Conservation (phyloP, 1,140 invertebrate genomes). For the Camponotus pennsylvanicus region DNA sequence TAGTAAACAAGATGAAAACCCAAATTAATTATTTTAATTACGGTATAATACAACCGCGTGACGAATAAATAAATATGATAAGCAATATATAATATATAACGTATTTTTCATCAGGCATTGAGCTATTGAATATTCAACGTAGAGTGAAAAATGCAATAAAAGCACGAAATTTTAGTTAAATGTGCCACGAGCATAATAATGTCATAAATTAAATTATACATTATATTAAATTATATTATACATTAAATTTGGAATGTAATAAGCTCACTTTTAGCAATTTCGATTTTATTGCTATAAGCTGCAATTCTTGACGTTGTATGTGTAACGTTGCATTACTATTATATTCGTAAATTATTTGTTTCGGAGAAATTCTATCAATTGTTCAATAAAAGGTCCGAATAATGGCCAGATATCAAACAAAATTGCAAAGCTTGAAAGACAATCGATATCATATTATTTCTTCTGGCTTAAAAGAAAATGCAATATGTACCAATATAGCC, state of each 20-base stretch:
- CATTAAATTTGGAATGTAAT: slow-evolving; percentile 42
- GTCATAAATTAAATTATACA: neutral
- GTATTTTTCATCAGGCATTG: neutral
- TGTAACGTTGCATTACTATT: neutral
- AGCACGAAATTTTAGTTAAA: slow-evolving; percentile 18
- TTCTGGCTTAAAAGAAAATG: neutral
- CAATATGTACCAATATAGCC: neutral
- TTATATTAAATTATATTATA: no score
- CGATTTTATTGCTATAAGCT: neutral
- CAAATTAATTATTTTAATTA: slow-evolving; percentile 30
- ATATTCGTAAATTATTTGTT: neutral
- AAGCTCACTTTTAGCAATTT: slow-evolving; percentile 32
- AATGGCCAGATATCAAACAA: neutral
- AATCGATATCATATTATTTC: neutral
- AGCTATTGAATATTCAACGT: neutral
- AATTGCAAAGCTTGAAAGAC: slow-evolving; percentile 1
- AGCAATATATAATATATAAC: slow-evolving; percentile 35
- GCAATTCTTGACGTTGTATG: neutral
- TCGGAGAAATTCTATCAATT: neutral
- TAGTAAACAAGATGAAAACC: neutral
- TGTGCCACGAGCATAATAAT: slow-evolving; percentile 6
- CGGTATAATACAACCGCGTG: neutral
- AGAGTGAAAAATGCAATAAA: slow-evolving; percentile 24
- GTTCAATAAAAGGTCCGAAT: neutral
- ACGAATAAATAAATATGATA: slow-evolving; percentile 34